Base-by-base conservation (phyloP, 2,888 invertebrate genomes). In the Pocota personata region DNA sequence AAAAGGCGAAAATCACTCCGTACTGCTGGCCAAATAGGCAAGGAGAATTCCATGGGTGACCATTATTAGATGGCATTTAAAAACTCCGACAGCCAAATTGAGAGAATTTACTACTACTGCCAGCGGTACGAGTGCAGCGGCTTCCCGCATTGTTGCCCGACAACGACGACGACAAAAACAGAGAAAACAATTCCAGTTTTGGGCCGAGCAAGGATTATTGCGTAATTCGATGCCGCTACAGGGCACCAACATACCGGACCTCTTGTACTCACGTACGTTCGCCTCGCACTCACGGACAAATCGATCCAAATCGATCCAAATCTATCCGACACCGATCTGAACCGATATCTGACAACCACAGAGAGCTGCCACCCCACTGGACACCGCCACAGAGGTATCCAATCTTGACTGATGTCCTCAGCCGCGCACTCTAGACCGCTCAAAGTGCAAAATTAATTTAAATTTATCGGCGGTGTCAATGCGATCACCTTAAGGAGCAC, bases 1-100 rank as follows among this genome's bases (percentile, higher is more conserved):
- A 43, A 64, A 57, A 75, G 84, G 75, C 69, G 80, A 84, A 84
- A 86, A 86, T 86, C 76, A 86, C 86, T 84, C 64, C 48, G 19
- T 62, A 58, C 50, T 48, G 46, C 48, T 71, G 84, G 76, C 86
- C 82, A 86, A 86, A 86, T 82, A 86, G 86, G 86, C 67, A 82
- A 46, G 8, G 71, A 72, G 80, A 86, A 86, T 86, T 86, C 86
- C 82, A 86, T 86, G 82, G 86, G 86, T 82, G 82, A 86, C 86
- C 86, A 86, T 86, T 86, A 86, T 86, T 86, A 86, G 86, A 86
- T 86, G 86, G 82, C 86, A 86, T 86, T 86, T 86, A 86, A 86
- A 86, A 86, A 76, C 86, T 82, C 86, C 86, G 82, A 86, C 82
- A 82, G 76, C 86, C 86, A 86, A 86, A 86, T 86, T 86, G 86